Percentiles rank a stretch among this genome's conserved stretches.
Conservation (phyloP, 1,140 invertebrate genomes). For the Papilio glaucus region DNA sequence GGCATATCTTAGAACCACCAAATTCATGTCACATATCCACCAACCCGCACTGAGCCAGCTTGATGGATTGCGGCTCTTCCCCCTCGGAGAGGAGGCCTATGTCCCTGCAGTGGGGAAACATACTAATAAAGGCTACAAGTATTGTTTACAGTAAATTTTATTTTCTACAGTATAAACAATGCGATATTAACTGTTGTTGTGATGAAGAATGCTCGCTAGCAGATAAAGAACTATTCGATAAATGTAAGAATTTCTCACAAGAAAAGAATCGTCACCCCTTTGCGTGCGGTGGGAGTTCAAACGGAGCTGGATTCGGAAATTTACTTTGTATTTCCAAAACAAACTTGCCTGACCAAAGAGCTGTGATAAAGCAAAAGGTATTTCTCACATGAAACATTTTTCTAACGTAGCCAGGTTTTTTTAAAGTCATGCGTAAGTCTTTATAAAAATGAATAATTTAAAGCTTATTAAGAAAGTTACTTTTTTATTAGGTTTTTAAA, state of each 20-base stretch:
- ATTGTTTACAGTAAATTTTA: slow-evolving; percentile 19
- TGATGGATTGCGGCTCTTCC: too few relatives aligned
- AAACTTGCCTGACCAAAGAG: slow-evolving; percentile 81
- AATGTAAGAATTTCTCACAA: slow-evolving; percentile 69
- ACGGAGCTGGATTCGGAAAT: slow-evolving; percentile 60
- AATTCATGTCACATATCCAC: too few relatives aligned
- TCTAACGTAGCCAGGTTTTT: too few relatives aligned
- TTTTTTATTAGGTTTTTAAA: too few relatives aligned
- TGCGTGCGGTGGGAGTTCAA: slow-evolving; percentile 15
- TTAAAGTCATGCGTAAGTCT: too few relatives aligned
- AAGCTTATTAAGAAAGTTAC: too few relatives aligned
- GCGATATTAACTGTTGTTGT: slow-evolving; percentile 91
- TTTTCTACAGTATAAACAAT: slow-evolving; percentile 82
- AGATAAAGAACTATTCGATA: slow-evolving; percentile 84
- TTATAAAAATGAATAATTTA: too few relatives aligned
- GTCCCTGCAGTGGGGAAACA: too few relatives aligned
- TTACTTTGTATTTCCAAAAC: slow-evolving; percentile 85
- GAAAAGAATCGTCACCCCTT: slow-evolving; percentile 37
- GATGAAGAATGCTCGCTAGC: slow-evolving; percentile 86
- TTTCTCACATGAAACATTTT: slow-evolving; percentile 40
- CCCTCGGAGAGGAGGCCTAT: too few relatives aligned
- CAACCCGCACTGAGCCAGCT: too few relatives aligned
- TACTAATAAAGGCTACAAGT: too few relatives aligned
- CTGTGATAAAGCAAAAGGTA: slow-evolving; percentile 38
- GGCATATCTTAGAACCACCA: too few relatives aligned